These are phyloP conservation scores for Tribolium freemani DNA, from an alignment of 2,888 invertebrate species.

Conservation along the genomic window DNA sequence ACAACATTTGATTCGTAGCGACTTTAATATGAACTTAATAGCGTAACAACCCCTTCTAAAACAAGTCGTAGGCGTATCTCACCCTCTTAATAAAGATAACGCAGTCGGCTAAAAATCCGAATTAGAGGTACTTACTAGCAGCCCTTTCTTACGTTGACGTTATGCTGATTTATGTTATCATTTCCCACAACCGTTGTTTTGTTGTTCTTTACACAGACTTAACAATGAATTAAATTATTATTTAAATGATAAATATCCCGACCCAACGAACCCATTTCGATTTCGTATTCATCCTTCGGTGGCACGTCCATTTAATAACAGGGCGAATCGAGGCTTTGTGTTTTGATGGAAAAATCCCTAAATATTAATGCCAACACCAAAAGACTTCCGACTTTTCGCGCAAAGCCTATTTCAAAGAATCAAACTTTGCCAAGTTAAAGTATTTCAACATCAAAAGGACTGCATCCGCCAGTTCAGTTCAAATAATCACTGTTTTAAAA, in stretches of 20 bases:
- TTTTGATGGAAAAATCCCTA: neutral
- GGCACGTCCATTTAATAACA: neutral
- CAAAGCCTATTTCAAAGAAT: neutral
- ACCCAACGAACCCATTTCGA: neutral
- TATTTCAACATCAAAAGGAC: neutral
- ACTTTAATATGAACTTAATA: constrained; percentile 31
- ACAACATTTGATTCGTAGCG: constrained; percentile 30
- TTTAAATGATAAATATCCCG: constrained; percentile 22
- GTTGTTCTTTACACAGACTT: constrained; percentile 35
- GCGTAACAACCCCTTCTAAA: constrained; percentile 32
- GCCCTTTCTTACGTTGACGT: constrained; percentile 44
- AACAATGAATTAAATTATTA: constrained; percentile 46
- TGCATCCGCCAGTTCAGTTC: neutral
- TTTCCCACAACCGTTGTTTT: constrained; percentile 49
- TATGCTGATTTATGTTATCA: constrained; percentile 50
- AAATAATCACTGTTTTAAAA: neutral
- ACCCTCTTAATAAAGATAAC: constrained; percentile 55
- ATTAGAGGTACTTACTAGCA: constrained; percentile 32
- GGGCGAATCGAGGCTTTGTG: neutral
- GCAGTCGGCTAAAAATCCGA: constrained; percentile 40
- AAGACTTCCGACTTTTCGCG: neutral
- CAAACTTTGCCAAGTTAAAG: neutral
- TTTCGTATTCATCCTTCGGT: neutral
- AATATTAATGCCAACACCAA: neutral
- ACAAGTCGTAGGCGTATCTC: constrained; percentile 50